Evolutionary conservation across 2,113 vertebrate genomes (phyloP), one percentile per base, ranked within the genome.

Genomic region (Ailuropoda melanoleuca): DNA sequence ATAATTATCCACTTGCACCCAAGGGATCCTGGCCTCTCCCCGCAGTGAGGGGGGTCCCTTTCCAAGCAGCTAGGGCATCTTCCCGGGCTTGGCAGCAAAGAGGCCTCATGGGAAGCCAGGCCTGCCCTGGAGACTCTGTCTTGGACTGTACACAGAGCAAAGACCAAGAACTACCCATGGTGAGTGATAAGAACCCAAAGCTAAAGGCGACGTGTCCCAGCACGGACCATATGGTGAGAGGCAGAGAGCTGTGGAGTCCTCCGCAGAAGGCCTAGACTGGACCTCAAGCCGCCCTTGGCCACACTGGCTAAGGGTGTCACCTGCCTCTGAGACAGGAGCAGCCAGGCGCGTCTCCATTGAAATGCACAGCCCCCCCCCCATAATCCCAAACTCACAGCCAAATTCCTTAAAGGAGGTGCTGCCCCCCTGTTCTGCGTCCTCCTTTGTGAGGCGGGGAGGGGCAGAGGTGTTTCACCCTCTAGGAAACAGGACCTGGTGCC

Each of bases 281-380:
- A 18, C 50, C n/a, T 11, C n/a, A 53, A 0, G 3, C 3, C 0
- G 0, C 43, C 8, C 21, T 24, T 0, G 0, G 53, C 62, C 62
- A 31, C 62, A 6, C 26, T 7, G 87, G 86, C 19, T 34, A 18
- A 37, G 12, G 23, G 26, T 31, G 21, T 9, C 62, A 13, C 53
- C 37, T 0, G 17, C 43, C 26, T 23, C 62, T 6, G 29, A 55
- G 34, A 53, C 4, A 1, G 50, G 43, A 43, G 19, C 15, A 34
- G 19, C 18, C 26, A 9, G 39, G 34, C 58, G n/a, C 15, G 0
- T 1, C 58, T 62, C 18, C 3, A 1, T 3, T 3, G 26, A 66
- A 53, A 34, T 2, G 1, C 48, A 23, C 6, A 10, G 77, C 5
- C 46, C n/a, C 29, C 2, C 31, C 56, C 21, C 2, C 43, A 0